Evolutionary conservation across 2,797 vertebrate genomes (phyloP).

Genomic region (Onychomys leucogaster): DNA sequence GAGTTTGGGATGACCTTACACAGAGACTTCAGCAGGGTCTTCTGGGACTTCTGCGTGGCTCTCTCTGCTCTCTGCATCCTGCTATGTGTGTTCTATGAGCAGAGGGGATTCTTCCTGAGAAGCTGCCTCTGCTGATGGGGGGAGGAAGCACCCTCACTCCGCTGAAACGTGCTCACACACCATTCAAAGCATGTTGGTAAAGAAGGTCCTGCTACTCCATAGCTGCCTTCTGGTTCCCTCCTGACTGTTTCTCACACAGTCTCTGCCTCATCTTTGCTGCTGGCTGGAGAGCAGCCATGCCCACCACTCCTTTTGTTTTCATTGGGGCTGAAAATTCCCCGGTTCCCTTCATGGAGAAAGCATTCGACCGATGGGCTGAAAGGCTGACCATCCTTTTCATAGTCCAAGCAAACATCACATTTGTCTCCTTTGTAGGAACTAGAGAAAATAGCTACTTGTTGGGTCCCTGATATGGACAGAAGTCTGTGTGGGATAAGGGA

Average conservation of each 20-base stretch:
- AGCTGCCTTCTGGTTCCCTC: neutral
- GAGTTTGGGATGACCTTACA: neutral
- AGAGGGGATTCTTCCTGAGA: neutral
- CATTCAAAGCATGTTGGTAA: fast-evolving
- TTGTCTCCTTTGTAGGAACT: neutral
- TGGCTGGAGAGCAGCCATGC: too few species aligned
- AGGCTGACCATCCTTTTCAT: neutral
- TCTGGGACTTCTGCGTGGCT: neutral
- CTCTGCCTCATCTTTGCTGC: neutral
- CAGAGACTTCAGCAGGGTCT: neutral
- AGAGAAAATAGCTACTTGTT: neutral
- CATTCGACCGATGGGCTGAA: fast-evolving
- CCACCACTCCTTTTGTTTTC: neutral
- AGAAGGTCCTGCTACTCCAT: fast-evolving
- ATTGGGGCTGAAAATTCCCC: neutral
- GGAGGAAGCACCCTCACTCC: neutral
- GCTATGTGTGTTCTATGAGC: neutral
- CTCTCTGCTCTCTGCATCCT: neutral
- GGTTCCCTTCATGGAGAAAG: neutral
- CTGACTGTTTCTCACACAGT: neutral
- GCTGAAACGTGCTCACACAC: neutral
- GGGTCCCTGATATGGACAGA: neutral
- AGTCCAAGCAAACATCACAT: neutral
- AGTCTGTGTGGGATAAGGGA: neutral
- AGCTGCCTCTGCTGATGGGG: neutral